Evolutionary conservation across 2,113 vertebrate genomes (phyloP), one percentile per base, ranked within the genome.

Genomic region (Callopanchax toddi): DNA sequence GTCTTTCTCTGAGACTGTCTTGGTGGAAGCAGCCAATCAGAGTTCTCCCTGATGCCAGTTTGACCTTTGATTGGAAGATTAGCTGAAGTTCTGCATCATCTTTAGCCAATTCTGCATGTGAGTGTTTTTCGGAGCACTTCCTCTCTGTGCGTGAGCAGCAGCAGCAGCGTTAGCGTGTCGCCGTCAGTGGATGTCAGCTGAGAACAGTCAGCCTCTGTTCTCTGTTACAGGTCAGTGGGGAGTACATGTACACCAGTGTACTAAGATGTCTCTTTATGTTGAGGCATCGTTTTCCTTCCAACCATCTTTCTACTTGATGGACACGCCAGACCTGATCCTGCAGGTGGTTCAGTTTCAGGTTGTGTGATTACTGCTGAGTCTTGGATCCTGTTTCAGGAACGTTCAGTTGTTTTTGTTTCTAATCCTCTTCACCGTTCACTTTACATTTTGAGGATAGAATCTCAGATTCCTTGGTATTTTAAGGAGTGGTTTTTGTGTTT

Each of bases 151-250:
- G 1, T 34, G 45, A 16, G 32, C 17, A n/a, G 63, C 22, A 49
- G 55, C 65, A 50, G 51, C n/a, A 50, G 23, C 20, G 26, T 53
- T 53, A 7, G 17, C 4, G 49, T 15, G 21, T 1, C n/a, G n/a
- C 29, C 32, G 20, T 32, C 17, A 5, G 11, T 29, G 46, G 70
- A 67, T 13, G 29, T 22, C 3, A 61, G 32, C 54, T 49, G 45
- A n/a, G 20, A 6, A 15, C 46, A 15, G 32, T 43, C 54, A 42
- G n/a, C n/a, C 45, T 52, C 48, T 67, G 53, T 58, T 59, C 4
- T 60, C 6, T 61, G 29, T 36, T 43, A 4, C 76, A 78, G 81
- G 81, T 82, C 56, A 80, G 84, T 62, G 25, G 17, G 22, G 3
- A 44, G 25, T 20, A 20, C 26, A 22, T 60, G 4, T 0, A 13